A percentile compares a stretch with the other conserved stretches of the same genome.
Evolutionary conservation across 2,797 vertebrate species (phyloP).

Genomic region (Linurgus olivaceus): DNA sequence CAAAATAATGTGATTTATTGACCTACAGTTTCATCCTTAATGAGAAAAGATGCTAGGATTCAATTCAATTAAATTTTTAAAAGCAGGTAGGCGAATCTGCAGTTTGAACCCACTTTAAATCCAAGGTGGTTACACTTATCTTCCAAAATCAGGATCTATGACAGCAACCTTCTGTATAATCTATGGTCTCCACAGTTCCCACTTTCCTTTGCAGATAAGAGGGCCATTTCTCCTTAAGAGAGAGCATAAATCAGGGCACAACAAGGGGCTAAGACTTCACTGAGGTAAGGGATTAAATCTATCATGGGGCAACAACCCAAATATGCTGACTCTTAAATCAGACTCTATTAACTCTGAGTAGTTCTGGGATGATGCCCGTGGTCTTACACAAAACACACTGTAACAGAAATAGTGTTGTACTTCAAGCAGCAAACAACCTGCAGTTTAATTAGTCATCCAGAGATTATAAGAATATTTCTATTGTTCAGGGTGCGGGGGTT

Average conservation of each 20-base stretch:
- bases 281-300: not conserved
- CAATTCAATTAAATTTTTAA: not conserved
- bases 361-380: no score
- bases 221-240: not conserved
- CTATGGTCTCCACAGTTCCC: not conserved
- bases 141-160: not conserved
- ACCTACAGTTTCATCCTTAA: not conserved
- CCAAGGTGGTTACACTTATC: not conserved
- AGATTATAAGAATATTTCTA: not conserved
- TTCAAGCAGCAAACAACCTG: not conserved
- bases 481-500: not conserved
- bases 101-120: not conserved
- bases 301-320: not conserved
- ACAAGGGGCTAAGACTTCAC: not conserved
- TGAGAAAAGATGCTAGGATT: not conserved
- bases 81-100: not conserved
- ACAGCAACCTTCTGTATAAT: not conserved
- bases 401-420: not conserved
- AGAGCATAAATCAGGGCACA: not conserved
- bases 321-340: not conserved
- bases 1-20: not conserved
- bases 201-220: not conserved
- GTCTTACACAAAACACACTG: not conserved
- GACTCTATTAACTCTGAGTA: not conserved
- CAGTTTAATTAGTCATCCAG: not conserved